These are phyloP conservation scores for Andrena fulva DNA, from an alignment of 2,888 invertebrate species.

Conservation along the genomic window DNA sequence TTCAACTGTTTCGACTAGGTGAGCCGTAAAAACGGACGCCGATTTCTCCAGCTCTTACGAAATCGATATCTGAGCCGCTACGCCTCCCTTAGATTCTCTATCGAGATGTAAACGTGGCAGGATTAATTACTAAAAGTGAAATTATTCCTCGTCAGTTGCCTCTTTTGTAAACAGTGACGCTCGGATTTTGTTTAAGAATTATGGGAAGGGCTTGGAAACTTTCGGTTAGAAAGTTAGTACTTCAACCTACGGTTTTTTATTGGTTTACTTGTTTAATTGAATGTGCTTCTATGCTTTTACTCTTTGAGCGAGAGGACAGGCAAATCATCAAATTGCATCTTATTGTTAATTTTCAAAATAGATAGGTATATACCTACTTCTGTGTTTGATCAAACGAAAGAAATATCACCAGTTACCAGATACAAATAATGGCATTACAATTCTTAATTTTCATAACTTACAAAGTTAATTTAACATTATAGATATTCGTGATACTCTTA, in stretches of 20 bases:
- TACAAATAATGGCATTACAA: neutral
- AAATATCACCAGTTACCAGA: too few species aligned
- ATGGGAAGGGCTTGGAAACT: too few species aligned
- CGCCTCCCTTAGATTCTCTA: slow-evolving; percentile 4
- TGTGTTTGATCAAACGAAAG: too few species aligned
- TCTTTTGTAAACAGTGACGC: neutral
- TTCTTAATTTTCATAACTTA: neutral
- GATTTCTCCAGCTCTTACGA: slow-evolving; percentile 54
- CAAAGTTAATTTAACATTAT: neutral
- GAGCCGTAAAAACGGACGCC: slow-evolving; percentile 61
- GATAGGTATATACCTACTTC: too few species aligned
- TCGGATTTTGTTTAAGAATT: too few species aligned
- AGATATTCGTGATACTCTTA: neutral
- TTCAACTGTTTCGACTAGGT: slow-evolving; percentile 66
- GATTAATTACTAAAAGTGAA: slow-evolving; percentile 10
- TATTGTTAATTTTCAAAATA: too few species aligned
- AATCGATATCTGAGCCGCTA: slow-evolving; percentile 20
- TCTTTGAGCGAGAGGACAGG: too few species aligned
- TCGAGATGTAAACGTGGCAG: slow-evolving; percentile 14
- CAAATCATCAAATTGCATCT: too few species aligned
- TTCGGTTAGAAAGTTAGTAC: too few species aligned
- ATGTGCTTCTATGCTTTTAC: too few species aligned
- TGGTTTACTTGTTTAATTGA: too few species aligned
- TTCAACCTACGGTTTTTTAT: too few species aligned
- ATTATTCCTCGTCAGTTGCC: slow-evolving; percentile 22